Evolutionary conservation across 1,140 invertebrate species (phyloP).

Genomic region (Rhagoletis zephyria): DNA sequence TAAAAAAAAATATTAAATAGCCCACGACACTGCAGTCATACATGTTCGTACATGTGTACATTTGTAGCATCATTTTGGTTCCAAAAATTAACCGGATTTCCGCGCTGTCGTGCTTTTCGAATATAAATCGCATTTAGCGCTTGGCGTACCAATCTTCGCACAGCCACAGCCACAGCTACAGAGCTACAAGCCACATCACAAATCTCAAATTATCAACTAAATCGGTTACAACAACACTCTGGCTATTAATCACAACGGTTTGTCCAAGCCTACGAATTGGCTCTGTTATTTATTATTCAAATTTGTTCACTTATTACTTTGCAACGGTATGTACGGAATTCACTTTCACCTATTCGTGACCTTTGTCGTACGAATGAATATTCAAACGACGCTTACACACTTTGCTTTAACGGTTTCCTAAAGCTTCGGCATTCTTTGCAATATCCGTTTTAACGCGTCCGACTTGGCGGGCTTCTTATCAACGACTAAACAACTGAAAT

Average conservation of each 20-base stretch:
- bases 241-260: neutral
- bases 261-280: neutral
- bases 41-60: neutral
- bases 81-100: neutral
- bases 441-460: slow-evolving; percentile 14
- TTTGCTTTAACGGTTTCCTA: slow-evolving; percentile 8
- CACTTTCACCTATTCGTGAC: slow-evolving; percentile 24
- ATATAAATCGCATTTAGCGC: neutral
- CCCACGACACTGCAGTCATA: neutral
- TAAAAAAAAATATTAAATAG: neutral
- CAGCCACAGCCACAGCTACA: too few relatives aligned
- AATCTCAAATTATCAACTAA: slow-evolving; percentile 10
- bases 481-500: slow-evolving; percentile 6
- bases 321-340: neutral
- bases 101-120: neutral
- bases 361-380: neutral
- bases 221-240: neutral
- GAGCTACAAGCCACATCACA: neutral
- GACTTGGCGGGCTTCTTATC: neutral
- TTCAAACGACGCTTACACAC: neutral
- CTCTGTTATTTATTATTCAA: neutral
- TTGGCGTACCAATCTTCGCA: neutral
- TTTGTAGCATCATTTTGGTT: neutral
- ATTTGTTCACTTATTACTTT: neutral
- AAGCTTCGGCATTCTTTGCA: neutral